Percentiles rank a stretch among this genome's conserved stretches.
phyloP scores from a whole-genome alignment of 1,140 invertebrate genomes.

The Colletes gigas region DNA sequence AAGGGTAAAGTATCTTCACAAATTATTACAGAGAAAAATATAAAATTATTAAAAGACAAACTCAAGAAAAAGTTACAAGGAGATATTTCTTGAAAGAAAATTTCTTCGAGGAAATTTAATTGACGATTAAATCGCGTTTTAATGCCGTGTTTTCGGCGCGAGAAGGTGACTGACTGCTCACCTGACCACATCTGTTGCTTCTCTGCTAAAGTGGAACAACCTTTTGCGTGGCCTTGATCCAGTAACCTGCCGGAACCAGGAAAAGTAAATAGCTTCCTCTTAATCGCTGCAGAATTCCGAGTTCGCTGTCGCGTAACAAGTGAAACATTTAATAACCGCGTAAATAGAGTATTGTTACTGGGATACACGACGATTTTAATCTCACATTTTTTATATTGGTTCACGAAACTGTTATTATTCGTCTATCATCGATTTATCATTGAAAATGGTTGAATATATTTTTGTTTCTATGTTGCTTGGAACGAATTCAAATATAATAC shows the following conservation, averaged over 20 bases:
- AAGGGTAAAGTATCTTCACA: too few species aligned
- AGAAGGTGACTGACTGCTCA: slow-evolving; percentile 7
- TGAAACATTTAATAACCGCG: slow-evolving; percentile 24
- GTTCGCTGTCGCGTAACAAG: slow-evolving; percentile 49
- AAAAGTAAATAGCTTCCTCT: slow-evolving; percentile 57
- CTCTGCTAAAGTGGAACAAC: slow-evolving; percentile 57
- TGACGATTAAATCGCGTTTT: not conserved
- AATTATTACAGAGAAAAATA: too few species aligned
- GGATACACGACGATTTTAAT: not conserved
- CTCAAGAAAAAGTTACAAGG: too few species aligned
- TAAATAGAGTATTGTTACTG: not conserved
- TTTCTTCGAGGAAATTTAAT: not conserved
- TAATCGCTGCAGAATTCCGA: slow-evolving; percentile 24
- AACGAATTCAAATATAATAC: too few species aligned
- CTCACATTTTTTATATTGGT: not conserved
- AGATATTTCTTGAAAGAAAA: not conserved
- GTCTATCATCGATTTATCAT: too few species aligned
- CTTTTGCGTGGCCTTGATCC: slow-evolving; percentile 60
- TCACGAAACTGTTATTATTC: too few species aligned
- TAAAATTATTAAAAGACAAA: too few species aligned
- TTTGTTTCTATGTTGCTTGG: too few species aligned
- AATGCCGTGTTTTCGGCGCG: not conserved
- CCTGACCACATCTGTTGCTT: slow-evolving; percentile 7
- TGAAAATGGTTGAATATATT: too few species aligned
- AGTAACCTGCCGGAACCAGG: slow-evolving; percentile 39